Evolutionary conservation across 2,113 vertebrate genomes (phyloP), one percentile per base, ranked within the genome.

Genomic region (Mirza zaza): DNA sequence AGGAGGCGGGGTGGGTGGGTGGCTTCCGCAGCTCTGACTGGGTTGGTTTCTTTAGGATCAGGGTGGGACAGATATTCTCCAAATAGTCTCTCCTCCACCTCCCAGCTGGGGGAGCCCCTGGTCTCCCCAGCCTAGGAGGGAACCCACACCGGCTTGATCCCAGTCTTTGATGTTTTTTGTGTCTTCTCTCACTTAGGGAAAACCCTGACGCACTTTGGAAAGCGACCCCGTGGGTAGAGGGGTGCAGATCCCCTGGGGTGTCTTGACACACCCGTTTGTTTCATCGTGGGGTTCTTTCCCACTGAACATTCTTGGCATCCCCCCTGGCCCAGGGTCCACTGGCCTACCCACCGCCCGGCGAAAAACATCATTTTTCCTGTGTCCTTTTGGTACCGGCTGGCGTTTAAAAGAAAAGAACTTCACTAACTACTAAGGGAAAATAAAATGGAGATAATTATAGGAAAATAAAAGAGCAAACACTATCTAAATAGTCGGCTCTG

Each of bases 371-470:
- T 75, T 50, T 87, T 84, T 68, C 25, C 42, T 48, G 14, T 23
- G 18, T 79, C 61, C n/a, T 61, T 23, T 93, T 90, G 63, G 85
- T 45, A 32, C 20, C 3, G 9, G 20, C 48, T 95, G 87, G 65
- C 36, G 81, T 95, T 97, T 76, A 75, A 77, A 80, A 77, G 73
- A 59, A 87, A 86, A 76, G 52, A 67, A 63, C 18, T 34, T 39
- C 45, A 32, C 67, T 82, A 52, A 86, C 42, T 63, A 80, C 63
- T 52, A 67, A 76, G 45, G 55, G 76, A 61, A 81, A 92, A 85
- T 39, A 59, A 93, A 75, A 45, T 55, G 57, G 79, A 82, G 50
- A 84, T 94, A 87, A 95, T 97, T 87, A 90, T 4, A 71, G 65
- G 42, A 5, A 32, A 25, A 45, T 79, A 52, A 70, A 71, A 68